Conservation (phyloP, 2,888 invertebrate genomes). For the Helobdella robusta region DNA sequence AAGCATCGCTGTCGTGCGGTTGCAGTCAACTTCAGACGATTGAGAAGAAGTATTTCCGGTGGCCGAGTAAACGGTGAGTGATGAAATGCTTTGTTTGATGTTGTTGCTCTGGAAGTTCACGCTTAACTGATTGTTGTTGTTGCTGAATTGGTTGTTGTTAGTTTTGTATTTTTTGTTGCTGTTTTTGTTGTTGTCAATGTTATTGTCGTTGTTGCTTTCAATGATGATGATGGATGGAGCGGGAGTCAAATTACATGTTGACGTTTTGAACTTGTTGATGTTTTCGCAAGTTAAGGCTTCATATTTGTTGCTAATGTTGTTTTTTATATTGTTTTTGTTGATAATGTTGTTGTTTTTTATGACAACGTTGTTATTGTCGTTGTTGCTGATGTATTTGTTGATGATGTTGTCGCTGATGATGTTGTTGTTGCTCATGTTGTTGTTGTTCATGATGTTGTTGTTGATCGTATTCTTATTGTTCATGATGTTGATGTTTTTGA, state of each 20-base stretch:
- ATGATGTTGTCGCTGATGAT: too few relatives aligned
- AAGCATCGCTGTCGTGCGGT: constrained; percentile 76
- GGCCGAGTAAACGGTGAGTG: constrained; percentile 8
- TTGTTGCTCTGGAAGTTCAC: too few relatives aligned
- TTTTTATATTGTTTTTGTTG: too few relatives aligned
- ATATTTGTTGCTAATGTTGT: too few relatives aligned
- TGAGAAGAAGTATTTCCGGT: not conserved
- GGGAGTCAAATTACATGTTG: too few relatives aligned
- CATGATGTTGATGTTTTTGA: not conserved
- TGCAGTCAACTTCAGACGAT: constrained; percentile 50
- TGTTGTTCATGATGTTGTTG: not conserved
- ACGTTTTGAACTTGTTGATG: too few relatives aligned
- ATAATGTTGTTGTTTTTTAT: too few relatives aligned
- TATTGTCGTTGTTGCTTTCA: not conserved
- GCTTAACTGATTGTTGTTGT: not conserved
- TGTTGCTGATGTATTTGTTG: too few relatives aligned
- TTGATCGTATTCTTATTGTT: not conserved
- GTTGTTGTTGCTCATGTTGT: not conserved
- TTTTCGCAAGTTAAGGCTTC: too few relatives aligned
- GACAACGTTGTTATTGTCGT: too few relatives aligned
- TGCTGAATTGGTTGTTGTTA: not conserved
- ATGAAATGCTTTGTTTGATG: not conserved
- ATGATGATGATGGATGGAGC: too few relatives aligned
- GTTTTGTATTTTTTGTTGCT: not conserved
- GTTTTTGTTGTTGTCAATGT: not conserved